Evolutionary conservation across 2,797 vertebrate species (phyloP), one percentile per base, ranked within the genome.

Genomic region (Smutsia temminckii): DNA sequence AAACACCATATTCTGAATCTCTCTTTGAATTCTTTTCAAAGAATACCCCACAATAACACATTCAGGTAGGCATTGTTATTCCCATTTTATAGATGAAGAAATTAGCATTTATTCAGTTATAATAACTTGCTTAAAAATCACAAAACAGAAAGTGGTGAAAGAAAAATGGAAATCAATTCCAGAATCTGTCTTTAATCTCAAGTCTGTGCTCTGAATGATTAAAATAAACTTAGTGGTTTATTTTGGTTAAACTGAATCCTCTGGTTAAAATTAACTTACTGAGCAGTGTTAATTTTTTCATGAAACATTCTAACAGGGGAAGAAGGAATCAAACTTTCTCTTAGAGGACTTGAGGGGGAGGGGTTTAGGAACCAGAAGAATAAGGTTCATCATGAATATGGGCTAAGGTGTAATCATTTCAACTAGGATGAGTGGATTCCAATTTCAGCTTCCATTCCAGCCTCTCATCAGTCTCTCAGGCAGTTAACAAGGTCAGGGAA

Each of bases 81-180:
- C 23, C 3, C 25, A 49, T 77, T 69, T 92, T 81, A 78, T 20
- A 85, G 53, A 55, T 61, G 20, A 64, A 78, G 21, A 93, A 85
- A 23, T 32, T 64, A 57, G 32, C 61, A 21, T 85, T 92, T 91
- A 51, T 77, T 55, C 23, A 79, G 9, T 49, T 86, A 83, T 25
- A 79, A 14, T 72, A 87, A 83, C 16, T 93, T 77, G 25, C 9
- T 86, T 74, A 57, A 93, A 95, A 61, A 40, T 42, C 61, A 92
- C 1, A 93, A 32, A 91, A 77, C 14, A 66, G 42, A 8, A 83
- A 79, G 25, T 59, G 14, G 32, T 63, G 2, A 79, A 79, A 77
- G 11, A 12, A 66, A 80, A 57, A 14, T 55, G 23, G 8, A 80
- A 89, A 87, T 57, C 25, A 89, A 46, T 17, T 17, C 37, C 27